Conservation (phyloP, 2,888 invertebrate species). For the Stenolophus ochropezus region DNA sequence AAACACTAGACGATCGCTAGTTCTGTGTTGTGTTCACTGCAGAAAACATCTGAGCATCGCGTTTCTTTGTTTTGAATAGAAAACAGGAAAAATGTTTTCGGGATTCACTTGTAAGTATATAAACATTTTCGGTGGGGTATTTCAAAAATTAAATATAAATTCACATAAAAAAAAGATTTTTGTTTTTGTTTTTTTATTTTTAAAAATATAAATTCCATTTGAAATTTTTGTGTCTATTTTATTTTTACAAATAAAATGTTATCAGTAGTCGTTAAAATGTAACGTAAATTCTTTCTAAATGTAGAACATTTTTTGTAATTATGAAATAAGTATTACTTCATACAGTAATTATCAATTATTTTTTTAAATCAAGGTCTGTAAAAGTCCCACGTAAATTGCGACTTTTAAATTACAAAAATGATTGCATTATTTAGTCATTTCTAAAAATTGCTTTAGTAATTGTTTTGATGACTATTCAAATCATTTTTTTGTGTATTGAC, state of each 20-base stretch:
- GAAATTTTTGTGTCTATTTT: too few relatives aligned
- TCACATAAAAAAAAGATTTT: too few relatives aligned
- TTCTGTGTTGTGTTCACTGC: neutral
- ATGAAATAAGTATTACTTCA: slow-evolving; percentile 7
- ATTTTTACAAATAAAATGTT: neutral
- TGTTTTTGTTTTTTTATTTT: too few relatives aligned
- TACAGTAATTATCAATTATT: neutral
- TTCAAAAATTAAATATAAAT: too few relatives aligned
- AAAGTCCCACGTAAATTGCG: slow-evolving; percentile 4
- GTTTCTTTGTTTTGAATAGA: slow-evolving; percentile 4
- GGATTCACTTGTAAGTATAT: slow-evolving; percentile 55
- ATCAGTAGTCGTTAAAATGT: neutral
- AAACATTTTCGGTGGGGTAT: neutral
- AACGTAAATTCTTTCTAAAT: neutral
- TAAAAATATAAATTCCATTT: too few relatives aligned
- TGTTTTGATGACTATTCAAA: slow-evolving; percentile 17
- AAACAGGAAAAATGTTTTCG: slow-evolving; percentile 50
- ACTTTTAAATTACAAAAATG: neutral
- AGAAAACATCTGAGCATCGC: slow-evolving; percentile 15
- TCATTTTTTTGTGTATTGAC: slow-evolving; percentile 7
- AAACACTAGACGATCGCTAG: slow-evolving; percentile 10
- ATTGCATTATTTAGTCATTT: neutral
- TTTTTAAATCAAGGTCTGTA: slow-evolving; percentile 37
- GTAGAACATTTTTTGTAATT: too few relatives aligned
- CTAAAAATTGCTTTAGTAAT: neutral